phyloP scores from a whole-genome alignment of 2,113 vertebrate genomes.

The Indri indri region DNA sequence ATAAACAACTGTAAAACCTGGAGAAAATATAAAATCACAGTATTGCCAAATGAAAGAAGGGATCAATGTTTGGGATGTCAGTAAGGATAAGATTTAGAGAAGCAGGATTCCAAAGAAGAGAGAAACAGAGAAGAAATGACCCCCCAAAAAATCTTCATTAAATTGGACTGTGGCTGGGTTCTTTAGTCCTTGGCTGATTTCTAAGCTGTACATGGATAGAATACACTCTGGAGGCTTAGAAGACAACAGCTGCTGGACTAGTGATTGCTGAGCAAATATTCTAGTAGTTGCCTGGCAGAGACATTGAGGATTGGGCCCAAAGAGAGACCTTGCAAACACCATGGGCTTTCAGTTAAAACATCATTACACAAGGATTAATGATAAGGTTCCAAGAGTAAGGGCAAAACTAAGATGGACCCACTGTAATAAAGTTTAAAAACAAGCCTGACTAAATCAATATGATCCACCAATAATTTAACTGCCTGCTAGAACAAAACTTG shows the following conservation, averaged over 20 bases:
- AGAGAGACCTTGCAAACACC: not conserved
- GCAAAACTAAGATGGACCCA: not conserved
- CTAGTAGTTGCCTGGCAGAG: not conserved
- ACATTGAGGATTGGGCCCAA: not conserved
- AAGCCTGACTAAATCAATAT: not conserved
- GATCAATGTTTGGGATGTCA: not conserved
- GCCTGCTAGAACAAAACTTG: not conserved
- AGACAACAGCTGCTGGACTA: not conserved
- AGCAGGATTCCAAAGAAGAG: not conserved
- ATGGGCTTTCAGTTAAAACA: not conserved
- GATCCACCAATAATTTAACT: not conserved
- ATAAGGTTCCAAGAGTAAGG: not conserved
- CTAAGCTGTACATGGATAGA: not conserved
- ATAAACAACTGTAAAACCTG: not conserved
- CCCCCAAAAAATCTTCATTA: not conserved
- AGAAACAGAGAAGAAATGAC: not conserved
- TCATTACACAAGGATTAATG: not conserved
- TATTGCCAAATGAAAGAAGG: not conserved
- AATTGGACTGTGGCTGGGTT: not conserved
- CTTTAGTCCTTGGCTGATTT: not conserved
- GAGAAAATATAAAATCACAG: constrained; percentile 24
- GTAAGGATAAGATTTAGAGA: not conserved
- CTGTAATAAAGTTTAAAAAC: not conserved
- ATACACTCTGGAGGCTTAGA: not conserved
- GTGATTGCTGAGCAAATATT: not conserved